These are phyloP conservation scores for Thymelicus sylvestris DNA, from an alignment of 2,888 invertebrate species.

Conservation along the genomic window DNA sequence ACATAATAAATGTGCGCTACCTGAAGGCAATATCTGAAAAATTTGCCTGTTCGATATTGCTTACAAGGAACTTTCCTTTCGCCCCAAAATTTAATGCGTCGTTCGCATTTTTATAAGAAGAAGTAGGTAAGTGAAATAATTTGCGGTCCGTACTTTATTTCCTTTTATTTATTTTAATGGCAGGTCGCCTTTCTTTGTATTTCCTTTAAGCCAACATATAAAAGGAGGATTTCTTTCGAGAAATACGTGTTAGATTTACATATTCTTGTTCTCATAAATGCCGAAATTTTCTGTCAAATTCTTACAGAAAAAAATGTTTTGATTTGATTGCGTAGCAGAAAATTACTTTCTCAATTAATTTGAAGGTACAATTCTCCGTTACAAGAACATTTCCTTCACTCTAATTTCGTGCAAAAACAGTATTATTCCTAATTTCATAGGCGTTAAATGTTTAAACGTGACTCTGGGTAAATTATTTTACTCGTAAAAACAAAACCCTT, in stretches of 20 bases:
- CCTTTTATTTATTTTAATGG: slow-evolving; percentile 85
- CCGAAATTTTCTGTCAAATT: slow-evolving; percentile 56
- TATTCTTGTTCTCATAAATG: slow-evolving; percentile 64
- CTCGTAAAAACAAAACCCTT: slow-evolving; percentile 75
- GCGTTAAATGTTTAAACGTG: slow-evolving; percentile 64
- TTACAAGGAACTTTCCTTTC: slow-evolving; percentile 85
- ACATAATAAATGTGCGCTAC: slow-evolving; percentile 85
- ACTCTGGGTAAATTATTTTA: slow-evolving; percentile 69
- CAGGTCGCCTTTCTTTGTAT: slow-evolving; percentile 78
- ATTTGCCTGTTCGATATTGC: slow-evolving; percentile 85
- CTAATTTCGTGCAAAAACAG: slow-evolving; percentile 46
- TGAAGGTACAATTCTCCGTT: slow-evolving; percentile 41
- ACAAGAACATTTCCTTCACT: slow-evolving; percentile 45
- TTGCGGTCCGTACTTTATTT: slow-evolving; percentile 82
- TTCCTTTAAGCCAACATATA: slow-evolving; percentile 67
- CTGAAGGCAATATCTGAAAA: slow-evolving; percentile 85
- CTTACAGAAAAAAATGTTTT: slow-evolving; percentile 68
- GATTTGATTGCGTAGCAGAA: slow-evolving; percentile 63
- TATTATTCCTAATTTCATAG: slow-evolving; percentile 56
- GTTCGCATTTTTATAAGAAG: slow-evolving; percentile 85
- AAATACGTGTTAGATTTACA: slow-evolving; percentile 65
- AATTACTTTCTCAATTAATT: slow-evolving; percentile 59
- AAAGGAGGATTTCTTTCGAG: slow-evolving; percentile 61
- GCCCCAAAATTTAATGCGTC: slow-evolving; percentile 85
- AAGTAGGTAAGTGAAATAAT: slow-evolving; percentile 84